A percentile compares a stretch with the other conserved stretches of the same genome.
Conservation (phyloP, 2,888 invertebrate species). For the Cabera pusaria region DNA sequence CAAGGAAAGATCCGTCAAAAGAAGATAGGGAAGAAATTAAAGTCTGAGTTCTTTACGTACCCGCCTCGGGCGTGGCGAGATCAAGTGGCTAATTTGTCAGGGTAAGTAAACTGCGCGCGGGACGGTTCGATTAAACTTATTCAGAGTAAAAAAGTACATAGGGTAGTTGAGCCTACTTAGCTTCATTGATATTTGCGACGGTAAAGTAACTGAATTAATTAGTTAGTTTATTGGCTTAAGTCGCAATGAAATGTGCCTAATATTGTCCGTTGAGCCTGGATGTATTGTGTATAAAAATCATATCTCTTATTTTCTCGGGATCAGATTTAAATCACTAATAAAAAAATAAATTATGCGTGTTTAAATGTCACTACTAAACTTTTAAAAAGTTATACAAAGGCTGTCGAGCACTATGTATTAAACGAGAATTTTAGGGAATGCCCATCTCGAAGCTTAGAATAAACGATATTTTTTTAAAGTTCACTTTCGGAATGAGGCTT, state of each 20-base stretch:
- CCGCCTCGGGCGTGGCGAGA: conserved; percentile 57
- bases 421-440: conserved; percentile 36
- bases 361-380: no score
- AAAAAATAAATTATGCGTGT: no score
- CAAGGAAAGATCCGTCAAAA: conserved; percentile 47
- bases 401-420: conserved; percentile 24
- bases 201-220: conserved; percentile 77
- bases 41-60: conserved; percentile 55
- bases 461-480: conserved; percentile 43
- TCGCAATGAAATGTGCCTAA: no score
- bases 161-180: conserved; percentile 69
- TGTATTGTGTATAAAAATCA: no score
- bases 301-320: no score
- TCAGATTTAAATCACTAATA: no score
- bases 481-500: conserved; percentile 34
- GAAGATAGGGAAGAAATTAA: conserved; percentile 53
- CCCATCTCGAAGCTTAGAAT: conserved; percentile 51
- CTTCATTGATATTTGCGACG: conserved; percentile 62
- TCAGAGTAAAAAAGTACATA: conserved; percentile 57
- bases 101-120: conserved; percentile 58
- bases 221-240: no score
- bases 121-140: conserved; percentile 77
- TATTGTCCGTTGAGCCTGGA: no score
- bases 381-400: conserved; percentile 10
- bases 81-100: conserved; percentile 80